Evolutionary conservation across 1,140 invertebrate species (phyloP).

Genomic region (Solenopsis invicta): DNA sequence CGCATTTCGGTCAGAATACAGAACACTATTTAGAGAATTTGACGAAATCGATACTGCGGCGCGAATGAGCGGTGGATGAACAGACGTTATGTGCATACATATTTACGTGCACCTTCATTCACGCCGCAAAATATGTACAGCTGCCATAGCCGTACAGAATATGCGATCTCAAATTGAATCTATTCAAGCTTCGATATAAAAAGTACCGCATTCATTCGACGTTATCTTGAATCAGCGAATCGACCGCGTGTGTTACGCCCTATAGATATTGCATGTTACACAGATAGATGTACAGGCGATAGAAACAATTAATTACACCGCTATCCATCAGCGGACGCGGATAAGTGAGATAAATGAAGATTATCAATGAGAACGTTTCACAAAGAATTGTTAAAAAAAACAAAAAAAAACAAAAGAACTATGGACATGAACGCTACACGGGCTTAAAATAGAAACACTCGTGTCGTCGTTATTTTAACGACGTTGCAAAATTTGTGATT

Average conservation of each 20-base stretch:
- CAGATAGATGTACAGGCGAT: constrained; percentile 11
- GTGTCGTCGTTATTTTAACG: constrained; percentile 10
- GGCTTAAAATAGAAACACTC: background rate
- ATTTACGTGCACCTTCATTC: constrained; percentile 55
- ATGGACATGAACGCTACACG: constrained; percentile 1
- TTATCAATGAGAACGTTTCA: constrained; percentile 22
- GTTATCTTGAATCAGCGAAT: constrained; percentile 45
- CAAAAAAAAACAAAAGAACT: no score
- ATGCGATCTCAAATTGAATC: constrained; percentile 60
- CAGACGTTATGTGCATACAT: constrained; percentile 55
- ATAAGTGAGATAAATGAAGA: constrained; percentile 50
- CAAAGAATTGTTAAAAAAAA: background rate
- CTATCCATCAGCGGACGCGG: background rate
- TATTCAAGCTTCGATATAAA: constrained; percentile 42
- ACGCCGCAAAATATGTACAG: constrained; percentile 55
- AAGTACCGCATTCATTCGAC: constrained; percentile 40
- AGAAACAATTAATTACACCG: constrained; percentile 35
- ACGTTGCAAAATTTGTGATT: constrained; percentile 29
- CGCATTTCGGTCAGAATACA: background rate
- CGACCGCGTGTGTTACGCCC: constrained; percentile 6
- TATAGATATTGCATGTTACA: constrained; percentile 31
- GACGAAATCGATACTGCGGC: constrained; percentile 56
- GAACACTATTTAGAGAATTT: constrained; percentile 37
- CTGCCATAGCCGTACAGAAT: constrained; percentile 20
- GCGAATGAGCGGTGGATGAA: constrained; percentile 52